Base-by-base conservation (phyloP, 2,113 vertebrate genomes). In the Clarias batrachus region DNA sequence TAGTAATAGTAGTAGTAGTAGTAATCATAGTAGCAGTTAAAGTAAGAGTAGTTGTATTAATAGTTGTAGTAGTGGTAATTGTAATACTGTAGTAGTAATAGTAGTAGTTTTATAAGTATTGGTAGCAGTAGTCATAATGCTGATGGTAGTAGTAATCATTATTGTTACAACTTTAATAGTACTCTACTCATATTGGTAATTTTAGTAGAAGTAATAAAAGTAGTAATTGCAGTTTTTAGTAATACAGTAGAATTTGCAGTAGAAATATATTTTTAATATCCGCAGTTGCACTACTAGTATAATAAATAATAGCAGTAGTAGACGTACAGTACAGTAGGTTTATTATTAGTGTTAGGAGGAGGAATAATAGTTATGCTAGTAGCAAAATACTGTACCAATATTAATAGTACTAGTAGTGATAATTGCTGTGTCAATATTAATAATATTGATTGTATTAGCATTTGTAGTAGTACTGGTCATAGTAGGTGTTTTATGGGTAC, bases 131-230 rank as follows among this genome's bases (percentile, higher is more conserved):
- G 14, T 12, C 30, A 13, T 30, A 68, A 14, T 68, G 33, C 33
- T 37, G 33, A 37, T n/a, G 30, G 14, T 9, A 79, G 25, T 30
- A 30, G 14, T 27, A 57, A 4, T 17, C 56, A 2, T 23, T 19
- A 25, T 11, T 19, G 3, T 56, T 19, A 1, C 17, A 21, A 1
- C 33, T 17, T 13, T 57, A 30, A 13, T 65, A 65, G 63, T 65
- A 27, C 1, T 65, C 0, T 1, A n/a, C 1, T n/a, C 0, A 12
- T 27, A 12, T 11, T 27, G n/a, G 11, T 65, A 3, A 0, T n/a
- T 1, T 2, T 65, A 13, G 10, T n/a, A 12, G 0, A n/a, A 11
- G 1, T 65, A 3, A 1, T n/a, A n/a, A 0, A n/a, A n/a, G 11
- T n/a, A 62, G 8, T 10, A 62, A 23, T 23, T 23, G 11, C 3